Conservation (phyloP, 2,113 vertebrate species). For the Rhinopithecus roxellana region DNA sequence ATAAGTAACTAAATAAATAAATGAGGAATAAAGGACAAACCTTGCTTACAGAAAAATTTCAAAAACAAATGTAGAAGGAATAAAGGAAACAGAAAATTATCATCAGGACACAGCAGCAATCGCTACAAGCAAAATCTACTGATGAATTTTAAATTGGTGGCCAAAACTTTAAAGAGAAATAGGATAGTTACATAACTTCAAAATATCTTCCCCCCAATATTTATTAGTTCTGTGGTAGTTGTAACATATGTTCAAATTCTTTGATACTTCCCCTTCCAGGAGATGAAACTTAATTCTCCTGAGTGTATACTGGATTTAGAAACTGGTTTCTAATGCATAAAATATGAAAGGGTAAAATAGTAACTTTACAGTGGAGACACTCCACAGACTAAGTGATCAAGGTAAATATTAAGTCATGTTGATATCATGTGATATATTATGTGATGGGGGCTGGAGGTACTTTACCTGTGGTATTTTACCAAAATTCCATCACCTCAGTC, state of each 20-base stretch:
- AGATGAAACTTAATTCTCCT: background rate
- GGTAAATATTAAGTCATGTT: background rate
- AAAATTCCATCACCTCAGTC: background rate
- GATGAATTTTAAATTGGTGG: conserved; percentile 22
- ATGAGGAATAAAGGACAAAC: background rate
- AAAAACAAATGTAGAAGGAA: background rate
- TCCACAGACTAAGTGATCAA: background rate
- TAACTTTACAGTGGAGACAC: background rate
- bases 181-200: background rate
- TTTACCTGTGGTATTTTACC: background rate
- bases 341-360: background rate
- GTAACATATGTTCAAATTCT: background rate
- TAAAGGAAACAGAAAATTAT: background rate
- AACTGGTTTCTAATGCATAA: background rate
- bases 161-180: conserved; percentile 3
- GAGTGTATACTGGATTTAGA: background rate
- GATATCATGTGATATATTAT: background rate
- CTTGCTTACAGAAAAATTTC: background rate
- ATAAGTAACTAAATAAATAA: conserved; percentile 5
- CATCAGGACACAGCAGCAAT: background rate
- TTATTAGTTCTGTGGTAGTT: background rate
- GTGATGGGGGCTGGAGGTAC: background rate
- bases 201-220: background rate
- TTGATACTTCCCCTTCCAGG: background rate
- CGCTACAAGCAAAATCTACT: background rate